Percentiles rank a stretch among this genome's conserved stretches.
Evolutionary conservation across 2,113 vertebrate species (phyloP).

Genomic region (Pelecanoides urinatrix): DNA sequence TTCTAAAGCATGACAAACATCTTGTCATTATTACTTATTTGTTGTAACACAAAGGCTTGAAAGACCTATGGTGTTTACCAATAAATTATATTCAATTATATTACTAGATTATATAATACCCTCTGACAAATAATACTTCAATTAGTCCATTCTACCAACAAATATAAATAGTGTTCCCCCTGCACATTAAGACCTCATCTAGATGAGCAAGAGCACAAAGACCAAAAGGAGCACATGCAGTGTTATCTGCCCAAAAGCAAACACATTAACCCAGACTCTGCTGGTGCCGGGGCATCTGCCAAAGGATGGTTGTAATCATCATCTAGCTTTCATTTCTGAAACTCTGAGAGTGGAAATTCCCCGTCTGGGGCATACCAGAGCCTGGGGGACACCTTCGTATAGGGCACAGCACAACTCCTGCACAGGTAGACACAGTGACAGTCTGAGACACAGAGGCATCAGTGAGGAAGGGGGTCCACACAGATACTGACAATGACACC

Average conservation of each 20-base stretch:
- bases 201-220: neutral
- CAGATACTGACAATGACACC: neutral
- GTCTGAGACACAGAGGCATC: neutral
- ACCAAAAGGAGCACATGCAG: neutral
- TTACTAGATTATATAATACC: neutral
- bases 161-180: neutral
- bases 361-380: neutral
- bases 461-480: neutral
- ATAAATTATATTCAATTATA: neutral
- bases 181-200: neutral
- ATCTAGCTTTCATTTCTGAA: neutral
- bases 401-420: neutral
- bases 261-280: neutral
- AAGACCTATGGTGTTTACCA: neutral
- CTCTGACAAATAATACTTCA: neutral
- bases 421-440: neutral
- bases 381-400: neutral
- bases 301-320: neutral
- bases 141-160: neutral
- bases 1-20: neutral
- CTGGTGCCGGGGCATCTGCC: neutral
- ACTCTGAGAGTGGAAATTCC: neutral
- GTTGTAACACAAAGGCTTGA: neutral
- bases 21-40: neutral
- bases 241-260: neutral